Evolutionary conservation across 1,140 invertebrate genomes (phyloP).

Genomic region (Cylas formicarius): DNA sequence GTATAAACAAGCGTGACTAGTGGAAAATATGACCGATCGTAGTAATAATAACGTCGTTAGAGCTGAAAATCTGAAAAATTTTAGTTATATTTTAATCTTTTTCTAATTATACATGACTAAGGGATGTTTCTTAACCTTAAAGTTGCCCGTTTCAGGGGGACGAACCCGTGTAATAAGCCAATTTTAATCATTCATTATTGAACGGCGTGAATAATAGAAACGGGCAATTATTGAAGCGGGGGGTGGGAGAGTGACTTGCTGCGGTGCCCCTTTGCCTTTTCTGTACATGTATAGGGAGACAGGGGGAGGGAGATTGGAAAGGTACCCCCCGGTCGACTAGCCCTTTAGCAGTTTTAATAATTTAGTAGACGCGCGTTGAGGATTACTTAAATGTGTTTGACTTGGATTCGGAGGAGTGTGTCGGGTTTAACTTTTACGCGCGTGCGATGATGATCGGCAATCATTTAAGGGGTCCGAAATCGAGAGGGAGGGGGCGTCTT

Average conservation of each 20-base stretch:
- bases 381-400: slow-evolving; percentile 1
- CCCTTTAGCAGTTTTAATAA: background rate
- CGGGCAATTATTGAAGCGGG: slow-evolving; percentile 14
- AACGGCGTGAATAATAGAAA: slow-evolving; percentile 21
- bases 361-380: background rate
- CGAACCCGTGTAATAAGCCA: slow-evolving; percentile 23
- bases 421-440: background rate
- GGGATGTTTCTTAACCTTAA: no score
- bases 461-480: no score
- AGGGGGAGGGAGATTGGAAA: background rate
- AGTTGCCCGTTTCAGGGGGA: no score
- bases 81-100: no score
- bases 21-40: no score
- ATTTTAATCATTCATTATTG: slow-evolving; percentile 23
- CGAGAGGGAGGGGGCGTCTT: no score
- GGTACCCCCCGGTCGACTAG: background rate
- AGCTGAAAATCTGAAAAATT: no score
- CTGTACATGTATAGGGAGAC: slow-evolving; percentile 5
- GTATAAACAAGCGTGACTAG: no score
- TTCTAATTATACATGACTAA: no score
- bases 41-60: no score
- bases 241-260: background rate
- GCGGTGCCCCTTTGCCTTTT: slow-evolving; percentile 3
- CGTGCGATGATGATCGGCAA: no score
- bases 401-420: background rate